phyloP scores from a whole-genome alignment of 2,888 invertebrate species.

The Mantis religiosa region DNA sequence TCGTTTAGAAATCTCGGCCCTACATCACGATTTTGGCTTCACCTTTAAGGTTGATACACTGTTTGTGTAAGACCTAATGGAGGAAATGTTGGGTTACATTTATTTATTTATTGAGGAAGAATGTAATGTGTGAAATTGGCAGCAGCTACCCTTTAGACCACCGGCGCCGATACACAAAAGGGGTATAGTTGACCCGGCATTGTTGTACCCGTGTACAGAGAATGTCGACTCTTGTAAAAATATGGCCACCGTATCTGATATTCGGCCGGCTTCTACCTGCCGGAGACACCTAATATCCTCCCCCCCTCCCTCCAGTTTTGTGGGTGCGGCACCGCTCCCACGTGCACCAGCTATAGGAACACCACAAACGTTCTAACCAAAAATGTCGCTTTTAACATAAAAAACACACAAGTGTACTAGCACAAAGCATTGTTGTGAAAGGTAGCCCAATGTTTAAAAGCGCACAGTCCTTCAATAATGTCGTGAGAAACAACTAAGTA shows the following conservation, averaged over 20 bases:
- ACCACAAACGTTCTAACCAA: background rate
- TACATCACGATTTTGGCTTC: no score
- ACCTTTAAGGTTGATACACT: no score
- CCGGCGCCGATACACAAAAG: background rate
- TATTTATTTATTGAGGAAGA: no score
- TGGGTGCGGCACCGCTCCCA: background rate
- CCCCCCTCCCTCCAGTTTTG: background rate
- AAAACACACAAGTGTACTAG: no score
- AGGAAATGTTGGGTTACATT: no score
- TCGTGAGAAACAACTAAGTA: no score
- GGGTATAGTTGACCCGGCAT: background rate
- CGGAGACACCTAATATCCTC: background rate
- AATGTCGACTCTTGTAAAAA: background rate
- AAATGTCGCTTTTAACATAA: no score
- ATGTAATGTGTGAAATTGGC: background rate
- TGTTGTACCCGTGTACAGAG: background rate
- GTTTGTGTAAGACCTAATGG: no score
- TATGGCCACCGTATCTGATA: background rate
- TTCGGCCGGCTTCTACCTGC: background rate
- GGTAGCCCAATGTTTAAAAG: no score
- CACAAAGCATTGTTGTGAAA: no score
- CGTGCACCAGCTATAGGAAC: background rate
- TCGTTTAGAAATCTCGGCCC: no score
- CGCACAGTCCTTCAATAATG: no score
- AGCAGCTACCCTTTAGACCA: background rate